These are phyloP conservation scores for Himalopsyche phryganea DNA, from an alignment of 1,140 invertebrate genomes.

Conservation along the genomic window DNA sequence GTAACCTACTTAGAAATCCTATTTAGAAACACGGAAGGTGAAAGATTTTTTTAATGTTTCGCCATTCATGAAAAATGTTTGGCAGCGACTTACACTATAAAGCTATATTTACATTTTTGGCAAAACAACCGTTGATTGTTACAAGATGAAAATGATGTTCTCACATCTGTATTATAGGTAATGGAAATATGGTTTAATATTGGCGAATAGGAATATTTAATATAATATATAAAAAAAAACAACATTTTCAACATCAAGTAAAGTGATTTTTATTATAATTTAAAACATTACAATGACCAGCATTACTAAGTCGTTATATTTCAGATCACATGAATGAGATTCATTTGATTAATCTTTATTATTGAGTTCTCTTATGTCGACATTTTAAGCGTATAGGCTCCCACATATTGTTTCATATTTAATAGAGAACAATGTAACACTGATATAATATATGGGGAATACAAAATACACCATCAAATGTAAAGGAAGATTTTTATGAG, in stretches of 20 bases:
- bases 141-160: no score
- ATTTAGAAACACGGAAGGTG: no score
- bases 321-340: not conserved
- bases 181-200: no score
- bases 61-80: no score
- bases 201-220: no score
- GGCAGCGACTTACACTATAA: no score
- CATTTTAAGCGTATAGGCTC: slow-evolving; percentile 33
- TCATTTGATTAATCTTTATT: slow-evolving; percentile 6
- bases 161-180: no score
- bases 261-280: slow-evolving; percentile 15
- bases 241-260: slow-evolving; percentile 15
- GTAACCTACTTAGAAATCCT: no score
- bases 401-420: slow-evolving; percentile 25
- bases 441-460: not conserved
- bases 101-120: no score
- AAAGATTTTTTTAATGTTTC: no score
- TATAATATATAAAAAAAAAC: slow-evolving; percentile 15
- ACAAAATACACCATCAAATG: not conserved
- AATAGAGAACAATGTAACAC: slow-evolving; percentile 19
- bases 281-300: slow-evolving; percentile 22
- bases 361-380: slow-evolving; percentile 26
- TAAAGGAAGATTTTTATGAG: no score
- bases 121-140: no score
- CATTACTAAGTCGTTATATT: slow-evolving; percentile 1